Evolutionary conservation across 2,113 vertebrate species (phyloP).

Genomic region (Ia io): DNA sequence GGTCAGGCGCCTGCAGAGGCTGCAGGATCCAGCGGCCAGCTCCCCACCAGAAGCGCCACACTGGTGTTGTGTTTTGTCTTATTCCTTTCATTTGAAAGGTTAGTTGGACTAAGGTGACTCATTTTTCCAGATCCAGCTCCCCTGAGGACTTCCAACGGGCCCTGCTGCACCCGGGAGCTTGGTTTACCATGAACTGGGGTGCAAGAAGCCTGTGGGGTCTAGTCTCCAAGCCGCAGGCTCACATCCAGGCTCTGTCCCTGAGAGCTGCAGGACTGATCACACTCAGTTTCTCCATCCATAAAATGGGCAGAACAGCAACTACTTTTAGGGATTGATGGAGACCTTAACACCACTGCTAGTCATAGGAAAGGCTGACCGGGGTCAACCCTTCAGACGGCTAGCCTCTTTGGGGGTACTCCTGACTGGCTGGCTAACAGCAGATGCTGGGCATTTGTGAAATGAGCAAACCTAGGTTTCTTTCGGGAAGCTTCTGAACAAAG

Average conservation of each 20-base stretch:
- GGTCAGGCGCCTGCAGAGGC: background rate
- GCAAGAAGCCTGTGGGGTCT: background rate
- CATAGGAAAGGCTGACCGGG: background rate
- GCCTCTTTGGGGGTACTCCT: no score
- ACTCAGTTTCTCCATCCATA: background rate
- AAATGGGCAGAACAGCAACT: background rate
- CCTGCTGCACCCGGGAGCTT: no score
- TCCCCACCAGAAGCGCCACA: accelerated
- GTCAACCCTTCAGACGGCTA: background rate
- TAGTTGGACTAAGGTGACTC: background rate
- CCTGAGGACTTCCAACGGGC: background rate
- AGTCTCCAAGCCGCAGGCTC: accelerated
- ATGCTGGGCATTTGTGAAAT: background rate
- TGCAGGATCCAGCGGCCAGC: background rate
- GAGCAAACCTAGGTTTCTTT: background rate
- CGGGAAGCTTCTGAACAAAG: background rate
- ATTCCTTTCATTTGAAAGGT: background rate
- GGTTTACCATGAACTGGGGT: background rate
- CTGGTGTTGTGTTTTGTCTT: no score
- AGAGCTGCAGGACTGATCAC: accelerated
- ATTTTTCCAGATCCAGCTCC: background rate
- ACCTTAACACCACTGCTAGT: accelerated
- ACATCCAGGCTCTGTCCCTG: no score
- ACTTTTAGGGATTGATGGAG: accelerated
- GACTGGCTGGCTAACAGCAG: background rate